These are phyloP conservation scores for Aricia agestis DNA, from an alignment of 1,140 invertebrate species.

Conservation along the genomic window DNA sequence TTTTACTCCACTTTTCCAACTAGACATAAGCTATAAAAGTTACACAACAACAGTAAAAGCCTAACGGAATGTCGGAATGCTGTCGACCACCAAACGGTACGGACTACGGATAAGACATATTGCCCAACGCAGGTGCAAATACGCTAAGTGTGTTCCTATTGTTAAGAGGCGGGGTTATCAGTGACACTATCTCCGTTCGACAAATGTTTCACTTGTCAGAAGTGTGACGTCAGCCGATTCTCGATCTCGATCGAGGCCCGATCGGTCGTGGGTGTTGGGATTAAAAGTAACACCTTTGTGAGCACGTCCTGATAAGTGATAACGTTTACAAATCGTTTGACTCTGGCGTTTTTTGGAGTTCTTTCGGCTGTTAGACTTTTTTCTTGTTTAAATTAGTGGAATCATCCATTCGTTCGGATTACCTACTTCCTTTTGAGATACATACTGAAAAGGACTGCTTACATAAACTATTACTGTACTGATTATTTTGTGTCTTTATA, in stretches of 20 bases:
- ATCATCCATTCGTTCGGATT: neutral
- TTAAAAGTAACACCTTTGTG: constrained; percentile 44
- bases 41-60: neutral
- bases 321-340: constrained; percentile 13
- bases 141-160: constrained; percentile 74
- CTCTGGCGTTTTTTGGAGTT: neutral
- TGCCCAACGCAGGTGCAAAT: constrained; percentile 70
- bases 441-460: too few relatives aligned
- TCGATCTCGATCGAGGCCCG: constrained; percentile 42
- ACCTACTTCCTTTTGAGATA: too few relatives aligned
- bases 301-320: constrained; percentile 9
- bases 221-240: constrained; percentile 71
- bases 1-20: neutral
- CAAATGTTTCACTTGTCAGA: constrained; percentile 74
- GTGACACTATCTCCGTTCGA: constrained; percentile 74
- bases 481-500: too few relatives aligned
- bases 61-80: constrained; percentile 18
- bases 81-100: constrained; percentile 46
- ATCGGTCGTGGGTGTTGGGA: constrained; percentile 37
- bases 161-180: constrained; percentile 73
- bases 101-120: constrained; percentile 54
- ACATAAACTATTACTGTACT: too few relatives aligned
- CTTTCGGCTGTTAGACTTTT: too few relatives aligned
- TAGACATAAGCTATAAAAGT: neutral
- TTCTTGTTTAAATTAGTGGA: too few relatives aligned